These are phyloP conservation scores for Phaedon cochleariae DNA, from an alignment of 2,888 invertebrate species.

Conservation along the genomic window DNA sequence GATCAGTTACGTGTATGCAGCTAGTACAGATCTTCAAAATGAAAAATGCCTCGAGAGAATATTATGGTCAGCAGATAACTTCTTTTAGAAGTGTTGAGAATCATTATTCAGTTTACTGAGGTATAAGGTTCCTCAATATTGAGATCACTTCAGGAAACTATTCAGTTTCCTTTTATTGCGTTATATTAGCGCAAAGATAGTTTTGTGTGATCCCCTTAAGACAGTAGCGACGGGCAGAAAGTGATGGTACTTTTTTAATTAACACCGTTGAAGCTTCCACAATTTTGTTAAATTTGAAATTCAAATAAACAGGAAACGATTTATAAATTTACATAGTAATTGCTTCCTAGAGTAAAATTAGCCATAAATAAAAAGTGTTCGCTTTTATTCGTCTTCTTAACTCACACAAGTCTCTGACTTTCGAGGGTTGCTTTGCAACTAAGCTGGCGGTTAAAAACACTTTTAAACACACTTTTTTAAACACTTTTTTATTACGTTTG, in stretches of 20 bases:
- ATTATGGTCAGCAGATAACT: too few relatives aligned
- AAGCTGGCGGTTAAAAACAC: too few relatives aligned
- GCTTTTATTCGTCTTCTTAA: slow-evolving; percentile 19
- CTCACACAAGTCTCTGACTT: too few relatives aligned
- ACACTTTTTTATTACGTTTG: too few relatives aligned
- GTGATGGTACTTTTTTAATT: slow-evolving; percentile 29
- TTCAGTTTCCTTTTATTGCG: neutral
- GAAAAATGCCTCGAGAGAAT: too few relatives aligned
- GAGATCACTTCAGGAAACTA: neutral
- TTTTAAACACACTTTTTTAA: too few relatives aligned
- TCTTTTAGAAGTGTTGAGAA: too few relatives aligned
- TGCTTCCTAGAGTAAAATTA: slow-evolving; percentile 34
- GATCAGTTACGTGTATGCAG: too few relatives aligned
- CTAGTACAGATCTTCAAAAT: too few relatives aligned
- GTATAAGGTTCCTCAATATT: neutral
- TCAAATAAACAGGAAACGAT: slow-evolving; percentile 37
- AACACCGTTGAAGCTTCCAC: slow-evolving; percentile 23
- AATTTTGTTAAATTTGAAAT: slow-evolving; percentile 32
- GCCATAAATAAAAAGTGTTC: slow-evolving; percentile 27
- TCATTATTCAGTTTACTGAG: too few relatives aligned
- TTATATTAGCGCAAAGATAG: neutral
- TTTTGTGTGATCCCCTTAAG: neutral
- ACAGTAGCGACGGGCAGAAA: neutral
- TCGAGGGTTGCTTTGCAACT: too few relatives aligned
- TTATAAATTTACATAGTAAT: slow-evolving; percentile 35